phyloP scores from a whole-genome alignment of 2,888 invertebrate genomes.

The Ichneumon xanthorius region DNA sequence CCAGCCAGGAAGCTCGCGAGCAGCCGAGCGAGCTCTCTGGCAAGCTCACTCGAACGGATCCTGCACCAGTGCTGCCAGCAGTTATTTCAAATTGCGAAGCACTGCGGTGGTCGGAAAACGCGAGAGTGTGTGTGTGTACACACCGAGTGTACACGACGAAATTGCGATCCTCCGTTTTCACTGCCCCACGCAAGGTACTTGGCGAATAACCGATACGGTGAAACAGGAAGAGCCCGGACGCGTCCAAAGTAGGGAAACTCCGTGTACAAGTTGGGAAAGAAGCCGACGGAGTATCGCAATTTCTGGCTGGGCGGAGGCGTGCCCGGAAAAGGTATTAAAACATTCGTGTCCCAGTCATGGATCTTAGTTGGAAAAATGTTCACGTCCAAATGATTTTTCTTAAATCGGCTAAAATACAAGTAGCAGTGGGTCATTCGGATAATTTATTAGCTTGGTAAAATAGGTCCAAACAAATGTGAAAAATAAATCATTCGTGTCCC shows the following conservation, averaged over 20 bases:
- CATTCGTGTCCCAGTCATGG: background rate
- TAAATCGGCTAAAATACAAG: no score
- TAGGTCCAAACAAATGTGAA: no score
- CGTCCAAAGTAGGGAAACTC: background rate
- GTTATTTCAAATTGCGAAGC: constrained; percentile 48
- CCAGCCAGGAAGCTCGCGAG: constrained; percentile 32
- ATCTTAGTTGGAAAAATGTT: background rate
- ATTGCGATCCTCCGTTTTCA: constrained; percentile 41
- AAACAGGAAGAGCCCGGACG: constrained; percentile 5
- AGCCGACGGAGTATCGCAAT: background rate
- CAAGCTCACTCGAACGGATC: constrained; percentile 28
- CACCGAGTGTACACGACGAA: constrained; percentile 18
- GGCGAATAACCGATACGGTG: constrained; percentile 23
- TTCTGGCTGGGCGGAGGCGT: background rate
- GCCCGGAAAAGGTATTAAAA: background rate
- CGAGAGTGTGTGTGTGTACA: constrained; percentile 1
- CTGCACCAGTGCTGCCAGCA: constrained; percentile 15
- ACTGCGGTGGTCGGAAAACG: background rate
- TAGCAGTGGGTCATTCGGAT: no score
- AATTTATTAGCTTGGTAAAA: no score
- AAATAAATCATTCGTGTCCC: no score
- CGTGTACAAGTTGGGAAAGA: background rate
- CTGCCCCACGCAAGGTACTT: background rate
- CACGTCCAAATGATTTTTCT: no score
- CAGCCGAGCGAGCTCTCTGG: constrained; percentile 12